Evolutionary conservation across 2,888 invertebrate genomes (phyloP).

Genomic region (Ormyrus pomaceus): DNA sequence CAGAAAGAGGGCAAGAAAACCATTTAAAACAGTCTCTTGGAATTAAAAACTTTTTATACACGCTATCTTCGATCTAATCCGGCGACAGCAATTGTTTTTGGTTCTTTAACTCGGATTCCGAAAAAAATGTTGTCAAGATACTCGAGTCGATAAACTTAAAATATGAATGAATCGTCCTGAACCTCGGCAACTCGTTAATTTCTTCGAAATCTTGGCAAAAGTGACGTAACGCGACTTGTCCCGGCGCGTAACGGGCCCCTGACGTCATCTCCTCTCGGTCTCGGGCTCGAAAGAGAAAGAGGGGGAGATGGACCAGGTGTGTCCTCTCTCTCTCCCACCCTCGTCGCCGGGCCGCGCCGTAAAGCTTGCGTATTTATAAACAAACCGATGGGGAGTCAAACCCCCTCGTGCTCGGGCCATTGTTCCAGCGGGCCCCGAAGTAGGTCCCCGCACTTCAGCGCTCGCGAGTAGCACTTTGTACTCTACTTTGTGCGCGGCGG

Average conservation of each 20-base stretch:
- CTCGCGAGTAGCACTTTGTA: constrained; percentile 17
- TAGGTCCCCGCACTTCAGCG: constrained; percentile 3
- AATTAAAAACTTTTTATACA: no score
- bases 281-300: not conserved
- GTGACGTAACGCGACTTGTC: not conserved
- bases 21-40: no score
- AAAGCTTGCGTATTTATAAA: constrained; percentile 61
- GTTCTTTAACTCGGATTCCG: no score
- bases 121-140: no score
- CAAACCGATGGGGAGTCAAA: constrained; percentile 59
- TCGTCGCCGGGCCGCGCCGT: not conserved
- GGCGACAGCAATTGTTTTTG: no score
- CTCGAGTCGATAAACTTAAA: no score
- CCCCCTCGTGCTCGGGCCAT: constrained; percentile 44
- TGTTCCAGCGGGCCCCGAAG: constrained; percentile 32
- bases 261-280: constrained; percentile 61
- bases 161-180: no score
- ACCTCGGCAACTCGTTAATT: no score
- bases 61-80: no score
- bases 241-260: constrained; percentile 63
- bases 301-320: constrained; percentile 60
- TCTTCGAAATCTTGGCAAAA: not conserved
- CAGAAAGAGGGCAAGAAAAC: no score
- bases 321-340: constrained; percentile 52
- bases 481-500: constrained; percentile 27